phyloP scores from a whole-genome alignment of 2,797 vertebrate species.

The Mionectes olivaceus region DNA sequence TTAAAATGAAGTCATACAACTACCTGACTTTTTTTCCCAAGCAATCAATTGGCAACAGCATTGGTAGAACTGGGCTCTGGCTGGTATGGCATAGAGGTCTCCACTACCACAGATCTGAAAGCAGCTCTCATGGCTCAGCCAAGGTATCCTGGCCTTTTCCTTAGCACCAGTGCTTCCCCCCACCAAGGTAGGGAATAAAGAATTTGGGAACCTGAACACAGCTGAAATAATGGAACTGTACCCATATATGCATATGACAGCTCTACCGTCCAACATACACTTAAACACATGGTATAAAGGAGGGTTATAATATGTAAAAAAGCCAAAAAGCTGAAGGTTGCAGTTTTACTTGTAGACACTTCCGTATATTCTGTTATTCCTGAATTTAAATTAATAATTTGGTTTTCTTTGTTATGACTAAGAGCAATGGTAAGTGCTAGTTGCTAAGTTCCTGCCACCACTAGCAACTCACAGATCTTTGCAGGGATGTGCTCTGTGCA shows the following conservation, averaged over 20 bases:
- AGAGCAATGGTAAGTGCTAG: neutral
- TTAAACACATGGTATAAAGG: neutral
- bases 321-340: neutral
- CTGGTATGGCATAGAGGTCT: neutral
- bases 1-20: neutral
- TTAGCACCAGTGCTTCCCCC: neutral
- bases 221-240: neutral
- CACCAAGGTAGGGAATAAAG: neutral
- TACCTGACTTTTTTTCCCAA: neutral
- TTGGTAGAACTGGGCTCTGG: neutral
- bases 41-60: neutral
- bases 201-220: neutral
- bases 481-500: neutral
- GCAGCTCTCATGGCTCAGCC: neutral
- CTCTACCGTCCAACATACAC: fast-evolving
- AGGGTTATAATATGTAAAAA: neutral
- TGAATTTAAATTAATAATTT: neutral
- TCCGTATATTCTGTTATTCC: neutral
- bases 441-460: neutral
- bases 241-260: neutral
- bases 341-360: neutral
- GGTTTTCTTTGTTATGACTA: neutral
- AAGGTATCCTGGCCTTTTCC: neutral
- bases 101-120: neutral
- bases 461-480: neutral